These are phyloP conservation scores for Candoia aspera DNA, from an alignment of 2,113 vertebrate species.

Conservation along the genomic window DNA sequence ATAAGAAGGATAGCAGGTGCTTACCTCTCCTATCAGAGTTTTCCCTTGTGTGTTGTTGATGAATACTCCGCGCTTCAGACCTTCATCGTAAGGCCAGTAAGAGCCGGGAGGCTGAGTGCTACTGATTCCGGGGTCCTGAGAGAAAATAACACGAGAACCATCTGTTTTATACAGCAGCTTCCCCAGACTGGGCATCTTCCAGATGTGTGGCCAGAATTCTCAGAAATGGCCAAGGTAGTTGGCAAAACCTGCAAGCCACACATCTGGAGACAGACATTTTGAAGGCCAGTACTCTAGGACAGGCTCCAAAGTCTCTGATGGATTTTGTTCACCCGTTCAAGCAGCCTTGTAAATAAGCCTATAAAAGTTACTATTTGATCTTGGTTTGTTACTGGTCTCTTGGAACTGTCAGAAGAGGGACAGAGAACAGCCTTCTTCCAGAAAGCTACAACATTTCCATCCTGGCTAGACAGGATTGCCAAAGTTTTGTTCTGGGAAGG, in stretches of 20 bases:
- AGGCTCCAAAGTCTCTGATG: neutral
- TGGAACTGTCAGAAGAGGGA: neutral
- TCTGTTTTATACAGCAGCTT: neutral
- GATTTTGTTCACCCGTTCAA: neutral
- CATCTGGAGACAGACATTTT: neutral
- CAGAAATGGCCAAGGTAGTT: neutral
- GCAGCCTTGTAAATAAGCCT: neutral
- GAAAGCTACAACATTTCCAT: neutral
- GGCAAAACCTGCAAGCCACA: neutral
- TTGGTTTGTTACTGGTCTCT: neutral
- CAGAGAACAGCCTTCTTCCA: neutral
- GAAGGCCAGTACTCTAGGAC: neutral
- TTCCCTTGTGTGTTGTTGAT: conserved; percentile 81
- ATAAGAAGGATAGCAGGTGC: neutral
- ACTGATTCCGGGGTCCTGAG: conserved; percentile 87
- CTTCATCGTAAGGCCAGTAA: conserved; percentile 87
- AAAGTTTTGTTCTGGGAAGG: neutral
- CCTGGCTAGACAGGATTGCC: neutral
- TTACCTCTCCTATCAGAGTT: conserved; percentile 83
- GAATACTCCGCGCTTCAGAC: conserved; percentile 79
- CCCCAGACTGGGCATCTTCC: neutral
- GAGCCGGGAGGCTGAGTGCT: conserved; percentile 77
- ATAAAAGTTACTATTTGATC: neutral
- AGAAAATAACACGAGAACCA: neutral
- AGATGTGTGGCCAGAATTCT: neutral